Evolutionary conservation across 2,888 invertebrate genomes (phyloP).

Genomic region (Ypsolopha sequella): DNA sequence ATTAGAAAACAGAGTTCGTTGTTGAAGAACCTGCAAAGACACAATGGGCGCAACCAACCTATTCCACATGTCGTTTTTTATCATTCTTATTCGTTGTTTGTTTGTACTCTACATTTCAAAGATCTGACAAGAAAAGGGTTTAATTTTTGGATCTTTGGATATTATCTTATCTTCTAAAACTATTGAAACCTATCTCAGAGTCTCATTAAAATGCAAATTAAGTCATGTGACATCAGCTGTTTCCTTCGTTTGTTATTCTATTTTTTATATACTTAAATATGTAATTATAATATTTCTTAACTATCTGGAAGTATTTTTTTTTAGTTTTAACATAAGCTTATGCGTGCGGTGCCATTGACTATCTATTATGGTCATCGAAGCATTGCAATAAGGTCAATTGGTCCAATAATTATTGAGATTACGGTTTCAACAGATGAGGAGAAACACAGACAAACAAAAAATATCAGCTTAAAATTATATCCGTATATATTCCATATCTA

Average conservation of each 20-base stretch:
- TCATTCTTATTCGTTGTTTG: background rate
- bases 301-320: too few species aligned
- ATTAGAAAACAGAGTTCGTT: slow-evolving; percentile 62
- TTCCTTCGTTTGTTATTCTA: background rate
- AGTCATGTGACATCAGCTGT: slow-evolving; percentile 1
- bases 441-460: too few species aligned
- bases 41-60: slow-evolving; percentile 36
- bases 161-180: slow-evolving; percentile 2
- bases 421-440: too few species aligned
- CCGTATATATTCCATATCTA: too few species aligned
- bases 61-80: slow-evolving; percentile 51
- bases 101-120: background rate
- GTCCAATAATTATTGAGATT: too few species aligned
- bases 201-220: background rate
- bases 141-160: slow-evolving; percentile 34
- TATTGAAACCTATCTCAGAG: background rate
- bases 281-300: too few species aligned
- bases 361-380: background rate
- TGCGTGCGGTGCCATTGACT: background rate
- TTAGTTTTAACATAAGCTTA: background rate
- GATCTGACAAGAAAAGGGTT: slow-evolving; percentile 57
- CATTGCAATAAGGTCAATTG: slow-evolving; percentile 10
- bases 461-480: too few species aligned
- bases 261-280: too few species aligned
- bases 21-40: slow-evolving; percentile 48